Evolutionary conservation across 1,140 invertebrate genomes (phyloP), one percentile per base, ranked within the genome.

Genomic region (Drosophila equinoxialis): DNA sequence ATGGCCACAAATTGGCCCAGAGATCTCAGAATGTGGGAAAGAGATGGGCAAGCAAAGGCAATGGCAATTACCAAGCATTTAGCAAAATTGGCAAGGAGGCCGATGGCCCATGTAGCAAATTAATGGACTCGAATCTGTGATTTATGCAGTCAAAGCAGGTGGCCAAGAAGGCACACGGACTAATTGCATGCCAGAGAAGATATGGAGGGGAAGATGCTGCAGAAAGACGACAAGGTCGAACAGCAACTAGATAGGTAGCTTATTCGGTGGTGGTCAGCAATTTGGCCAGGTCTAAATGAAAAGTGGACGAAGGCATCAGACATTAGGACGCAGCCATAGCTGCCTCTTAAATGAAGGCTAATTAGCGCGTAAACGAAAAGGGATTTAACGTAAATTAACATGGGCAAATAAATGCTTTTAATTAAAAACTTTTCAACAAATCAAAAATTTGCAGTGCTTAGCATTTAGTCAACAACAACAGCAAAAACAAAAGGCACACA

Each of bases 81-180:
- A 73, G 65, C 20, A 42, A 64, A 65, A 68, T 57, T 73, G 58
- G 45, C 17, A 51, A 51, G 17, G 17, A 51, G 65, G 35, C 33
- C 54, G 30, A 13, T 39, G 45, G 45, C 23, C 65, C 58, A 72
- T 20, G 71, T n/a, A 42, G 37, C 62, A 74, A 74, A 74, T 77
- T 77, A 77, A 77, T 77, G 75, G 62, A 54, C 65, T 55, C 62
- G 26, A 23, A 20, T 33, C 59, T 11, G 23, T 78, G 75, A 78
- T 78, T 78, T 75, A 78, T 74, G 59, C 14, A 41, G 20, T 17
- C 42, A 42, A 20, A 37, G 45, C 64, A 74, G 75, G 71, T 74
- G 57, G 45, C 45, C 45, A 51, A 51, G 45, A 51, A 51, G 45
- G 35, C 17, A 41, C 11, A 10, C 33, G 13, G 26, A 48, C 57